These are phyloP conservation scores for Cheilosia impressa DNA, from an alignment of 2,888 invertebrate species.

Conservation along the genomic window DNA sequence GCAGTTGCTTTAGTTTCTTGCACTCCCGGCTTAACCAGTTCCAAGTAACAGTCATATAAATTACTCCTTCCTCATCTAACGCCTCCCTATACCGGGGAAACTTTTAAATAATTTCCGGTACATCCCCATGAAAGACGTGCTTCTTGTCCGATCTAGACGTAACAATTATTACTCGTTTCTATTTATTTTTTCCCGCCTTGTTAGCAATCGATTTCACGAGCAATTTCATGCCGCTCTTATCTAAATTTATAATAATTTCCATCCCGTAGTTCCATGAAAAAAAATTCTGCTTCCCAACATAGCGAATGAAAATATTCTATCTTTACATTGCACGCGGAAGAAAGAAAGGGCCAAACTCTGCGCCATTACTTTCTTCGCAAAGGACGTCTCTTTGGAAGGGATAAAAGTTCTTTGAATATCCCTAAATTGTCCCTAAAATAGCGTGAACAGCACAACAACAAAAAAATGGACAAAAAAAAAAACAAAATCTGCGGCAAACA, in stretches of 20 bases:
- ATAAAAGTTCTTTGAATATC: slow-evolving; percentile 55
- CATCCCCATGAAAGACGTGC: no score
- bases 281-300: slow-evolving; percentile 14
- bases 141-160: no score
- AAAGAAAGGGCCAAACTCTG: slow-evolving; percentile 19
- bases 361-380: slow-evolving; percentile 33
- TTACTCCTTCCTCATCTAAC: no score
- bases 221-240: slow-evolving; percentile 22
- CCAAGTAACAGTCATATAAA: no score
- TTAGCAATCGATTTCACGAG: slow-evolving; percentile 16
- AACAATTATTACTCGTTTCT: neutral
- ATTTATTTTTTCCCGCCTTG: neutral
- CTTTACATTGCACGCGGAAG: slow-evolving; percentile 21
- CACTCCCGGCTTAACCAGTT: no score
- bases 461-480: slow-evolving; percentile 17
- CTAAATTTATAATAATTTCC: slow-evolving; percentile 51
- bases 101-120: no score
- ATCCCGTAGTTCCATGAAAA: slow-evolving; percentile 3
- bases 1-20: no score
- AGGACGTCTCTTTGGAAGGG: slow-evolving; percentile 26
- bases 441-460: slow-evolving; percentile 35
- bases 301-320: slow-evolving; percentile 55
- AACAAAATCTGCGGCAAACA: slow-evolving; percentile 29
- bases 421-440: slow-evolving; percentile 63
- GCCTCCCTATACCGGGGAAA: no score